A percentile compares a stretch with the other conserved stretches of the same genome.
These are phyloP conservation scores for Blastomussa wellsi DNA, from an alignment of 92 coral and sea anemone species.

Conservation along the genomic window DNA sequence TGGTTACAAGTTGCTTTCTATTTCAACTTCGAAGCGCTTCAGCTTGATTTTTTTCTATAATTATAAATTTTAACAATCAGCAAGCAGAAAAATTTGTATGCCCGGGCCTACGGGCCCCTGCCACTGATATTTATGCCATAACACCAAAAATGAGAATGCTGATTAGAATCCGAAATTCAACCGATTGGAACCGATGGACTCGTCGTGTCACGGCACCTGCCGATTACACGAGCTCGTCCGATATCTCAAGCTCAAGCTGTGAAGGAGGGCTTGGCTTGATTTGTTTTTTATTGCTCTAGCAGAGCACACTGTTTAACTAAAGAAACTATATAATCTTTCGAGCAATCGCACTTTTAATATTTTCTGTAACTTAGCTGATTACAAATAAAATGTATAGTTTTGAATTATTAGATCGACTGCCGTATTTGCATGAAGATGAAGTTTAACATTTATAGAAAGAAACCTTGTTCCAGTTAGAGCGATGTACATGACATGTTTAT, in stretches of 20 bases:
- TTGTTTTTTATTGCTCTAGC: background rate
- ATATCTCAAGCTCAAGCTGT: slow-evolving; percentile 1
- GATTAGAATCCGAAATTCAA: slow-evolving; percentile 1
- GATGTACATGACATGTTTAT: background rate
- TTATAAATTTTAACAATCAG: too few relatives aligned
- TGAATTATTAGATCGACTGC: background rate
- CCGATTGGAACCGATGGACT: background rate
- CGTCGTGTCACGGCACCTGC: background rate
- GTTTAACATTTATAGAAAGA: background rate
- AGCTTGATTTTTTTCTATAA: too few relatives aligned
- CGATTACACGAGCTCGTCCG: background rate
- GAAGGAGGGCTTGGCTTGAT: background rate
- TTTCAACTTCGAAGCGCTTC: too few relatives aligned
- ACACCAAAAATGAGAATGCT: background rate
- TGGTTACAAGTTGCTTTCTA: too few relatives aligned
- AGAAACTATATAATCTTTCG: background rate
- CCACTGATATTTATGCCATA: too few relatives aligned
- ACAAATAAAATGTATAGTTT: background rate
- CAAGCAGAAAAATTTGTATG: too few relatives aligned
- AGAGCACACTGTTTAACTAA: background rate
- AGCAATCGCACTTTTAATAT: background rate
- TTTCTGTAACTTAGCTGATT: background rate
- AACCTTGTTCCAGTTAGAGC: background rate
- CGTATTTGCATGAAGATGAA: background rate
- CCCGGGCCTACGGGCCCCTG: too few relatives aligned